These are phyloP conservation scores for Kradibia gibbosae DNA, from an alignment of 1,140 invertebrate genomes.

Conservation along the genomic window DNA sequence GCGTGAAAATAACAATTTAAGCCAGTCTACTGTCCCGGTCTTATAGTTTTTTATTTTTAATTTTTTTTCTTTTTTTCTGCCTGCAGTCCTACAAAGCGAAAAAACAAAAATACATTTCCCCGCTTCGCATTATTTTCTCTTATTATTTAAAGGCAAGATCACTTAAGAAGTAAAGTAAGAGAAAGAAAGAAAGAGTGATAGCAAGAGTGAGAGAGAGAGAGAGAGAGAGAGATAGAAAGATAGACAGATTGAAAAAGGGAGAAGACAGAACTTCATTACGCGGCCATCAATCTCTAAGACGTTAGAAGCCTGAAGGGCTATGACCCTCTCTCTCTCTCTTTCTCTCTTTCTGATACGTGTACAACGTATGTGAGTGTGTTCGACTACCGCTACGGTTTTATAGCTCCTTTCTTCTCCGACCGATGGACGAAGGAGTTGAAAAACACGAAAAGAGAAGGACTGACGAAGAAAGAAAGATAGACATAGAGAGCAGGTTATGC, in stretches of 20 bases:
- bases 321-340: conserved; percentile 2
- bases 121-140: conserved; percentile 37
- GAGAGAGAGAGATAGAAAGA: conserved; percentile 37
- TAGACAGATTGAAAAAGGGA: conserved; percentile 47
- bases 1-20: conserved; percentile 38
- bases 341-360: background rate
- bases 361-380: background rate
- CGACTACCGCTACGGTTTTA: background rate
- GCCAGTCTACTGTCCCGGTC: background rate
- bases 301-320: conserved; percentile 36
- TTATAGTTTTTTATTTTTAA: conserved; percentile 18
- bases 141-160: conserved; percentile 26
- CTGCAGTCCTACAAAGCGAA: conserved; percentile 7
- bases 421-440: background rate
- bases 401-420: background rate
- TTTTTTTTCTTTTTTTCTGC: background rate
- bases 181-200: background rate
- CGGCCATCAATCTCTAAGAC: conserved; percentile 59
- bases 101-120: conserved; percentile 23
- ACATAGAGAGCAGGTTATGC: conserved; percentile 67
- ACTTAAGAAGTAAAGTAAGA: background rate
- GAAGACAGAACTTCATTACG: conserved; percentile 55
- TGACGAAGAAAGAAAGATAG: conserved; percentile 41
- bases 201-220: conserved; percentile 45
- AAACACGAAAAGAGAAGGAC: conserved; percentile 5